Evolutionary conservation across 1,140 invertebrate species (phyloP), one percentile per base, ranked within the genome.

Genomic region (Proales similis): DNA sequence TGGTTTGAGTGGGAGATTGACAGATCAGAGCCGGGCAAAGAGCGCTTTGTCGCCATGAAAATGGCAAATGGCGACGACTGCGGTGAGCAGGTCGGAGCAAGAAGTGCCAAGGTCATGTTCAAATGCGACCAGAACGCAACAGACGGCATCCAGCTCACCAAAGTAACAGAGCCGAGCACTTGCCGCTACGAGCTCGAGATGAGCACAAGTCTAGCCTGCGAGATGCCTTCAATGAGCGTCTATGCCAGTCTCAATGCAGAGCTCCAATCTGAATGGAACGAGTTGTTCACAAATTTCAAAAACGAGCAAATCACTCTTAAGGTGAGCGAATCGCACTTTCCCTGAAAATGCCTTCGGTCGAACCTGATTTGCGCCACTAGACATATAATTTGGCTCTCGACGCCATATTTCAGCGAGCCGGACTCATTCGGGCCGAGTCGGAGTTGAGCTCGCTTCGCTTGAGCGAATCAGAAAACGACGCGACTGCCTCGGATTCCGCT

Each of bases 1-100:
- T 57, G 36, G 33, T 57, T 42, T 19, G 51, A 57, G 32, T 57
- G 51, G 51, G 51, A 57, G 12, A 57, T 57, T 6, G 32, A n/a
- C n/a, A n/a, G n/a, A n/a, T n/a, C n/a, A n/a, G n/a, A n/a, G n/a
- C n/a, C n/a, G n/a, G n/a, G 29, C 17, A 42, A 57, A 11, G 36
- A n/a, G 30, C 39, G 45, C 29, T 57, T 57, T 42, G 22, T 9
- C 4, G 39, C 51, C 17, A 29, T 57, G 11, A 20, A 24, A 42
- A 57, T 57, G 51, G 17, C 45, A 4, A 57, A 57, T 11, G 51
- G 51, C 14, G 51, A 57, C 26, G 36, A 39, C 11, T 57, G 51
- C 30, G 51, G 51, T 24, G 7, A 9, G 12, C 20, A 57, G 22
- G n/a, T n/a, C n/a, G 51, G 51, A 0, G 2, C 33, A 1, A 36